Conservation (phyloP, 2,888 invertebrate species). For the Mythimna vitellina region DNA sequence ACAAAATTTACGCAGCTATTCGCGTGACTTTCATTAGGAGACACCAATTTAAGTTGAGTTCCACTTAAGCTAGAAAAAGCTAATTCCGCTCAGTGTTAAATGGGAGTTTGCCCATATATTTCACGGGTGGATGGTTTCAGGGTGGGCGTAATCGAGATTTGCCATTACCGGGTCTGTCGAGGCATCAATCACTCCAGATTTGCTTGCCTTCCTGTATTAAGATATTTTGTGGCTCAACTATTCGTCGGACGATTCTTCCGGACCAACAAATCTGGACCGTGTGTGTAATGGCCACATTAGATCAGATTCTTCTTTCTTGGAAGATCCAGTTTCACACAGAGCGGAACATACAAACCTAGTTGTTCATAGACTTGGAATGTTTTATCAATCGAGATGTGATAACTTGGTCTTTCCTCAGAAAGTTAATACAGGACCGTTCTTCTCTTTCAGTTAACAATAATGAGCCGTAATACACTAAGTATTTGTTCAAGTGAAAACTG, state of each 20-base stretch:
- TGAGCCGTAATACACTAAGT: neutral
- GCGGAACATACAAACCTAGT: neutral
- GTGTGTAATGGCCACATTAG: neutral
- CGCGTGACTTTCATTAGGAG: conserved; percentile 14
- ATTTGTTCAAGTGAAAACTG: conserved; percentile 4
- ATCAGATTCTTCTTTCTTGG: neutral
- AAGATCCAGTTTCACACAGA: neutral
- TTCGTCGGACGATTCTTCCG: conserved; percentile 18
- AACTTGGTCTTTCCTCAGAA: no score
- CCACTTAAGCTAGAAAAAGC: conserved; percentile 17
- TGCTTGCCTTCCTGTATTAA: conserved; percentile 52
- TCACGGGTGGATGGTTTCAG: conserved; percentile 54
- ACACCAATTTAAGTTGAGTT: conserved; percentile 19
- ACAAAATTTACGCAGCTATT: conserved; percentile 28
- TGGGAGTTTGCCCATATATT: conserved; percentile 49
- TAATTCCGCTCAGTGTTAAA: conserved; percentile 23
- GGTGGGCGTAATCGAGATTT: conserved; percentile 58
- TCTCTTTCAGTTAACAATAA: neutral
- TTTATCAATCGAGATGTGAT: neutral
- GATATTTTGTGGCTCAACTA: conserved; percentile 3
- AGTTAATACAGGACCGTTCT: neutral
- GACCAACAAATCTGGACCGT: neutral
- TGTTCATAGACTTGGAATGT: neutral
- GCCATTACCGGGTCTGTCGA: conserved; percentile 65
- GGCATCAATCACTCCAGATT: conserved; percentile 77